These are phyloP conservation scores for Noctua fimbriata DNA, from an alignment of 2,888 invertebrate genomes.

Conservation along the genomic window DNA sequence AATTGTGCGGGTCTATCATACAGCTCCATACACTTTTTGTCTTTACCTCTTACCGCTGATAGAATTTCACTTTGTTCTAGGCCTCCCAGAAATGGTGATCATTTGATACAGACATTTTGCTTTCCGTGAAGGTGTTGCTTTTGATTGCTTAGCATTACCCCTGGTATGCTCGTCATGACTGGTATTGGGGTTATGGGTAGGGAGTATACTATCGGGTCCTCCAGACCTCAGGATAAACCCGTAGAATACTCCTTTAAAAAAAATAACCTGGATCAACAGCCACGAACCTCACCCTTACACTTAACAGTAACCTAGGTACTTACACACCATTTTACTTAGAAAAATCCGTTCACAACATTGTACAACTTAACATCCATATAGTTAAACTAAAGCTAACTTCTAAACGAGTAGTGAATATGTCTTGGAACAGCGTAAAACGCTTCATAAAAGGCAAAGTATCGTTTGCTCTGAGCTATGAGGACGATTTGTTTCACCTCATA, in stretches of 20 bases:
- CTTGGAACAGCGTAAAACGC: constrained; percentile 72
- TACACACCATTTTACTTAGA: neutral
- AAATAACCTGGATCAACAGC: no score
- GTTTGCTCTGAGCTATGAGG: constrained; percentile 77
- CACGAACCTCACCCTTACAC: neutral
- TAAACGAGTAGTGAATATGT: constrained; percentile 73
- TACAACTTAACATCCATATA: constrained; percentile 62
- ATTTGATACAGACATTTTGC: neutral
- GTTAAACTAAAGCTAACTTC: constrained; percentile 63
- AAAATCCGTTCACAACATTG: constrained; percentile 58
- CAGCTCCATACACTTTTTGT: neutral
- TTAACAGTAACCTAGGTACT: no score
- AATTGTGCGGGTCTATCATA: neutral
- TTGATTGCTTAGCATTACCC: no score
- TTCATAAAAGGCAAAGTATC: constrained; percentile 80
- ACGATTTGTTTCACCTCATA: constrained; percentile 77
- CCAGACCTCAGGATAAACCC: neutral
- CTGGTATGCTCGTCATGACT: neutral
- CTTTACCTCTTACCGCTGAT: neutral
- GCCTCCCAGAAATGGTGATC: neutral
- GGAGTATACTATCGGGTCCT: neutral
- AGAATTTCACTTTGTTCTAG: neutral
- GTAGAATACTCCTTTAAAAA: neutral
- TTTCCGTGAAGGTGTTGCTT: neutral
- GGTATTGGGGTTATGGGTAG: neutral